Evolutionary conservation across 1,140 invertebrate species (phyloP).

Genomic region (Drosophila sturtevanti): DNA sequence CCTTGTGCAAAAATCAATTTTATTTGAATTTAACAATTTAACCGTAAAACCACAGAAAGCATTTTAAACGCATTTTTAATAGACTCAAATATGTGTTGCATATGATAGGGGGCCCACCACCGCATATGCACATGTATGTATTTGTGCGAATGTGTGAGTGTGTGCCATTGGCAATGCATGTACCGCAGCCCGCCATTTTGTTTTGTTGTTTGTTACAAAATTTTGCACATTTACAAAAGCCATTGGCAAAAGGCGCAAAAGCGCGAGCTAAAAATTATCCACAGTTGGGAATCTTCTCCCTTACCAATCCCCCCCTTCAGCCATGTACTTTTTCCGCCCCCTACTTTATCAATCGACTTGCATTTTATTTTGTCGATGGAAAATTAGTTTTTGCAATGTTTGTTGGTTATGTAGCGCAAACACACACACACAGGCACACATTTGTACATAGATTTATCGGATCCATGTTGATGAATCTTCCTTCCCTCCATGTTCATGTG

Average conservation of each 20-base stretch:
- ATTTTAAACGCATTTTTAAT: slow-evolving; percentile 83
- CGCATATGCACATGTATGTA: neutral
- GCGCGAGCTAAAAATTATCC: slow-evolving; percentile 55
- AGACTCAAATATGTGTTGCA: slow-evolving; percentile 82
- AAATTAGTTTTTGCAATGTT: slow-evolving; percentile 70
- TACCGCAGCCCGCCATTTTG: slow-evolving; percentile 57
- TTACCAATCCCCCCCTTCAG: neutral
- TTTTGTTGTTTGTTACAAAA: slow-evolving; percentile 76
- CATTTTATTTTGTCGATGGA: slow-evolving; percentile 72
- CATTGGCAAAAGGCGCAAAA: slow-evolving; percentile 48
- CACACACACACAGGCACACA: slow-evolving; percentile 16
- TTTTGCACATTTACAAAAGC: slow-evolving; percentile 75
- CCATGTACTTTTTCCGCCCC: neutral
- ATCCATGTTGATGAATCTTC: slow-evolving; percentile 6
- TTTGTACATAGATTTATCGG: slow-evolving; percentile 52
- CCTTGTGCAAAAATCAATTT: slow-evolving; percentile 70
- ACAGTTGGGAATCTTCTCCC: neutral
- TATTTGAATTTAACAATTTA: slow-evolving; percentile 82
- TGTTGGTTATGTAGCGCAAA: slow-evolving; percentile 6
- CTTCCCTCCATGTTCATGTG: neutral
- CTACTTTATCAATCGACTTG: slow-evolving; percentile 2
- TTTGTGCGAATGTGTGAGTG: neutral
- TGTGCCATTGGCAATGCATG: slow-evolving; percentile 16
- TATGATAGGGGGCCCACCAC: slow-evolving; percentile 57
- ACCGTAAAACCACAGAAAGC: slow-evolving; percentile 82